phyloP scores from a whole-genome alignment of 2,113 vertebrate species.

The Hippocampus guttulatus region DNA sequence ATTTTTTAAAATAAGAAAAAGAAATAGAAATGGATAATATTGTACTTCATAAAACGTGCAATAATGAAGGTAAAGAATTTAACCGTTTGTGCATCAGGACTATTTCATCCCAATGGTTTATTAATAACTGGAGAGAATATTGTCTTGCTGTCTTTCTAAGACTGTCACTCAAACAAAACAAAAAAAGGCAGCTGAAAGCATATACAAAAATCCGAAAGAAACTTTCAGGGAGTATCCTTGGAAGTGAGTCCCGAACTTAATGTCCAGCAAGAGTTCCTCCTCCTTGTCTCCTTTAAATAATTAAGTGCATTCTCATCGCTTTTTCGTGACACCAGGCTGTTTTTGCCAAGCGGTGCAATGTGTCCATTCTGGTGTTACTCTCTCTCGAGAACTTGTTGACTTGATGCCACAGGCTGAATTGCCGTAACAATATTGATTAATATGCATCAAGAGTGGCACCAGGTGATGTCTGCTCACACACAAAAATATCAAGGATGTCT shows the following conservation, averaged over 20 bases:
- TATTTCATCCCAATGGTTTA: too few species aligned
- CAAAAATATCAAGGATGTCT: background rate
- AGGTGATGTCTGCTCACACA: background rate
- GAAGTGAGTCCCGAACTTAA: background rate
- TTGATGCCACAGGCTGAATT: conserved; percentile 2
- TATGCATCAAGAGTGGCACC: background rate
- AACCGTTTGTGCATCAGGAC: too few species aligned
- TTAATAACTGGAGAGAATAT: too few species aligned
- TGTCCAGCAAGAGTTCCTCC: background rate
- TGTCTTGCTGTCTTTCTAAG: too few species aligned
- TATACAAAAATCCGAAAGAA: too few species aligned
- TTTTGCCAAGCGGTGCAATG: background rate
- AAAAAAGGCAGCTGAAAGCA: background rate
- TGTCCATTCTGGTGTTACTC: background rate
- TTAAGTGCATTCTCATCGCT: background rate
- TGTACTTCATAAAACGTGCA: too few species aligned
- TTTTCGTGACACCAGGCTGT: background rate
- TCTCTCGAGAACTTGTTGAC: background rate
- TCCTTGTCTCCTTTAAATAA: background rate
- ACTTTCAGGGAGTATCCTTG: background rate
- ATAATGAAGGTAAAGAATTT: too few species aligned
- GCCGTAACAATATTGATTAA: background rate
- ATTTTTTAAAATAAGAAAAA: too few species aligned
- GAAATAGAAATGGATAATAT: too few species aligned
- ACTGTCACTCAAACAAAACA: background rate